Evolutionary conservation across 2,113 vertebrate genomes (phyloP), one percentile per base, ranked within the genome.

Genomic region (Cyprinodon variegatus): DNA sequence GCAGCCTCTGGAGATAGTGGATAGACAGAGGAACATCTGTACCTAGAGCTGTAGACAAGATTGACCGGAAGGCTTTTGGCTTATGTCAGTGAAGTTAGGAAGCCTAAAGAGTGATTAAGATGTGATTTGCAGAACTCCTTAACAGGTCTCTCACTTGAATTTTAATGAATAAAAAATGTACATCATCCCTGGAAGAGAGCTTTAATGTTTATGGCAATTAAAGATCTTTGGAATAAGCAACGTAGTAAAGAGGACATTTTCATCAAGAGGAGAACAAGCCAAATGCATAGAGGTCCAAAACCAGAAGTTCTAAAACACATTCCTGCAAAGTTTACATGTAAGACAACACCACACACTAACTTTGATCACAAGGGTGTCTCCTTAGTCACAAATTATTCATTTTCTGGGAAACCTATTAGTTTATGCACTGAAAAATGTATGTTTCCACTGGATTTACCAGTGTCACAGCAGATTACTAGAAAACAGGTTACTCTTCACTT

Each of bases 1-100:
- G 60, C 74, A 76, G 81, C 75, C 78, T 79, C 64, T 81, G 70
- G 62, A 83, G 74, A 69, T 39, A 46, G 83, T 65, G 73, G 67
- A 83, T 8, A 76, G 72, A 70, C 74, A 11, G 78, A 84, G 39
- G 46, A 76, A 72, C 87, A 78, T 88, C 84, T 90, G 83, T 82
- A 82, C 79, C 75, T 69, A 78, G 74, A 83, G 72, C 57, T 82
- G 74, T 72, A 84, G 62, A 84, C 62, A 40, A 72, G 79, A 78
- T 71, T 74, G 63, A 83, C 83, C 75, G 65, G 74, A 82, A 63
- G 72, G 82, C 72, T 86, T 77, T 86, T 72, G 83, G 78, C 71
- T 48, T 72, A 57, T 61, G 53, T 72, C 60, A 77, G 29, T 87
- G 59, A 38, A 39, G 65, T 87, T 83, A 86, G 66, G 60, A 38